A percentile compares a stretch with the other conserved stretches of the same genome.
Conservation (phyloP, 2,888 invertebrate genomes). For the Cryptophagus acutangulus region DNA sequence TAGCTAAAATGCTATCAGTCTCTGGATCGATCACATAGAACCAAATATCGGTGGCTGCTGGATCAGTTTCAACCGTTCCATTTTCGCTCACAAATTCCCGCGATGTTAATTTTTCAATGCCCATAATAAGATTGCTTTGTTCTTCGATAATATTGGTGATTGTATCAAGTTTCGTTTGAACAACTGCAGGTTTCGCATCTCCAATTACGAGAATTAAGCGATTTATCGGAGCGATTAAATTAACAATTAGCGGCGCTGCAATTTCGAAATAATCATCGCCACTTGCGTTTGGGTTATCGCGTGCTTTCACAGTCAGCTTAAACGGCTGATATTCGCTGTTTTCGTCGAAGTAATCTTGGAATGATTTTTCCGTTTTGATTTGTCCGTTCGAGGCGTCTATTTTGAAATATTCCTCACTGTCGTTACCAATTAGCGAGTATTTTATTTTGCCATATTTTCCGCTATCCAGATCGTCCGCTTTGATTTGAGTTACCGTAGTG, state of each 20-base stretch:
- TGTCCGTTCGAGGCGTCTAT: conserved; percentile 72
- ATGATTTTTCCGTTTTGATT: conserved; percentile 67
- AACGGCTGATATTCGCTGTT: conserved; percentile 62
- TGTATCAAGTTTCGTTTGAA: conserved; percentile 53
- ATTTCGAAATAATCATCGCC: conserved; percentile 60
- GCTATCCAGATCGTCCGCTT: conserved; percentile 82
- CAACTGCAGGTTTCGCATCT: conserved; percentile 66
- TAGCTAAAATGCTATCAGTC: conserved; percentile 66
- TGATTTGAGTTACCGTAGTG: conserved; percentile 66
- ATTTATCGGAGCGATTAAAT: conserved; percentile 72
- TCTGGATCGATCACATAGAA: conserved; percentile 79
- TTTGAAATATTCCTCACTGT: conserved; percentile 60
- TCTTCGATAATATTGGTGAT: conserved; percentile 64
- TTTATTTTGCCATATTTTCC: conserved; percentile 75
- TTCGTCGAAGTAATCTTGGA: conserved; percentile 61
- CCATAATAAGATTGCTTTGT: conserved; percentile 68
- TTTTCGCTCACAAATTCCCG: conserved; percentile 69
- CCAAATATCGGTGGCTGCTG: conserved; percentile 79
- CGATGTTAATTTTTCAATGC: conserved; percentile 79
- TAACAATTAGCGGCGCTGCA: conserved; percentile 64
- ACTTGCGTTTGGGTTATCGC: conserved; percentile 66
- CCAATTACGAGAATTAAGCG: conserved; percentile 74
- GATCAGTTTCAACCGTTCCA: conserved; percentile 66
- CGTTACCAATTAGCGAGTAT: conserved; percentile 53
- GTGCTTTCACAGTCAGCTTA: conserved; percentile 65